Evolutionary conservation across 2,888 invertebrate species (phyloP).

Genomic region (Zonitis immaculata): DNA sequence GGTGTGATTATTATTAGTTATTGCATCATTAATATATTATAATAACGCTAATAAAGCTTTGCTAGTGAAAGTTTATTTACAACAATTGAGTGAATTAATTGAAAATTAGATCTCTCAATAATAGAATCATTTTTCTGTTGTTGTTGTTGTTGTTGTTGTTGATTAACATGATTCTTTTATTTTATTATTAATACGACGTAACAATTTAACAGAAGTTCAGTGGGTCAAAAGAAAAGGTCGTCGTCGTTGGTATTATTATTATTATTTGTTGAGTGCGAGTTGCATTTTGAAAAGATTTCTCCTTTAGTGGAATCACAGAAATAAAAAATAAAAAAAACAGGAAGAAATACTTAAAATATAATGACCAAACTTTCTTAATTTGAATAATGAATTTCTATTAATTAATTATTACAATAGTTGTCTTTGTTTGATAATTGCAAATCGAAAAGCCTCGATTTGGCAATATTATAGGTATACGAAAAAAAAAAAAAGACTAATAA

Average conservation of each 20-base stretch:
- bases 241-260: too few relatives aligned
- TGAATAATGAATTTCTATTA: too few relatives aligned
- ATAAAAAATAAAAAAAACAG: background rate
- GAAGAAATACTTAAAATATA: background rate
- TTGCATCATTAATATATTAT: background rate
- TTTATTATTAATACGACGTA: background rate
- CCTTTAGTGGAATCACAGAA: too few relatives aligned
- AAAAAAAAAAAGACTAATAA: too few relatives aligned
- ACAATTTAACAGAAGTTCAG: conserved; percentile 15
- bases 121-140: too few relatives aligned
- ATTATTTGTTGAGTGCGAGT: conserved; percentile 11
- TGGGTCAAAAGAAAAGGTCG: conserved; percentile 15
- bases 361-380: background rate
- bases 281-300: conserved; percentile 17
- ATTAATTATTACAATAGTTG: too few relatives aligned
- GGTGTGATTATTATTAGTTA: background rate
- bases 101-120: too few relatives aligned
- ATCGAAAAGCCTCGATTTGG: background rate
- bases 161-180: conserved; percentile 2
- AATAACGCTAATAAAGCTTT: background rate
- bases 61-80: background rate
- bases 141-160: too few relatives aligned
- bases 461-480: too few relatives aligned
- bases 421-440: too few relatives aligned
- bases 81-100: background rate